Percentiles rank a stretch among this genome's conserved stretches.
These are phyloP conservation scores for Rambutsinella grinnellia DNA, from an alignment of 2,888 invertebrate species.

Conservation along the genomic window DNA sequence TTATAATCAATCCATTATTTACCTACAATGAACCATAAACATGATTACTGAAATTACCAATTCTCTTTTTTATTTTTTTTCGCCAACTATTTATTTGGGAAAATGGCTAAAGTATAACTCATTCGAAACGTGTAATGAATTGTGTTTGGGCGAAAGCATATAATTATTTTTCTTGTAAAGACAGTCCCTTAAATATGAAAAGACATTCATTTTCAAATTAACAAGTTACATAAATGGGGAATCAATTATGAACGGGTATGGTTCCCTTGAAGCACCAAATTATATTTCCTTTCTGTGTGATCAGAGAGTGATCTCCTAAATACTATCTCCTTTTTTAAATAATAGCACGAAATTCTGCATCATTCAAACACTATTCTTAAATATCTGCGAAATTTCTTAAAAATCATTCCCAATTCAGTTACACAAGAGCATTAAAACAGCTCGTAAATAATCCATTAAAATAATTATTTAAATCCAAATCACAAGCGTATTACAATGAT, in stretches of 20 bases:
- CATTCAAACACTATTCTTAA: not conserved
- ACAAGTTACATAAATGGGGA: no score
- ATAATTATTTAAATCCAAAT: no score
- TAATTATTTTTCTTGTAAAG: not conserved
- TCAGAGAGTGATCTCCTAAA: not conserved
- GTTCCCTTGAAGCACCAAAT: not conserved
- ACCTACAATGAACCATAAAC: slow-evolving; percentile 20
- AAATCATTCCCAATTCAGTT: no score
- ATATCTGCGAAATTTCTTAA: no score
- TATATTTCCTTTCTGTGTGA: not conserved
- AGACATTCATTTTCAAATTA: no score
- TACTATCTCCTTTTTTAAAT: slow-evolving; percentile 8
- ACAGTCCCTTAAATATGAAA: not conserved
- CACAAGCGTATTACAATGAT: no score
- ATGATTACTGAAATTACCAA: not conserved
- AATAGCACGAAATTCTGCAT: not conserved
- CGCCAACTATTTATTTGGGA: not conserved
- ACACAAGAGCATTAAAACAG: no score
- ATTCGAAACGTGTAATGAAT: not conserved
- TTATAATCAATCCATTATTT: slow-evolving; percentile 42
- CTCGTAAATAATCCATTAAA: no score
- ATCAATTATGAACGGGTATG: not conserved
- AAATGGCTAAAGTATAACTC: not conserved
- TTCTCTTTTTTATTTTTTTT: no score
- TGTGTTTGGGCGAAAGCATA: not conserved